Evolutionary conservation across 2,888 invertebrate genomes (phyloP), one percentile per base, ranked within the genome.

Genomic region (Andrena praecox): DNA sequence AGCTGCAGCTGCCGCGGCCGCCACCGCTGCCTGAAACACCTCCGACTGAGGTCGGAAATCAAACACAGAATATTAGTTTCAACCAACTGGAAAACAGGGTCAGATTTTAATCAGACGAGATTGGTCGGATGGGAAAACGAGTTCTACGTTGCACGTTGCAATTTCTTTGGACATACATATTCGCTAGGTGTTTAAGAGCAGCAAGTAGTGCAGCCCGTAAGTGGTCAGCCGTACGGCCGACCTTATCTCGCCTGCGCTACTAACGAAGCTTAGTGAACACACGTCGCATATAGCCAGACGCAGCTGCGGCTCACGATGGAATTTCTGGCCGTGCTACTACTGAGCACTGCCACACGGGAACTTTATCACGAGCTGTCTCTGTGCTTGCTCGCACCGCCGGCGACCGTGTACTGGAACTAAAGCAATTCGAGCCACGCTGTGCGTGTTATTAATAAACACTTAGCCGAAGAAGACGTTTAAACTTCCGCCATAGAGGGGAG

Each of bases 1-100:
- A 93, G 91, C 95, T 87, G 95, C 95, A 67, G 91, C 92, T 75
- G 91, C 92, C 81, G 95, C 95, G 48, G 93, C 93, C 79, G 93
- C 95, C 89, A 95, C 93, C 91, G 95, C 93, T 92, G 95, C 90
- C 95, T 96, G 95, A 94, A 96, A 94, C 95, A 96, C 91, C 94
- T 95, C 94, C 94, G 95, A 92, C 95, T 96, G 85, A 93, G 48
- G 79, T 80, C 81, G 72, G 48, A 62, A 8, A 72, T 7, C 59
- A 59, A 56, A 70, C 31, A 35, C 1, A 56, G 7, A 7, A 2
- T 1, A 10, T 79, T 24, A 77, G 12, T 2, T 3, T 27, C 20
- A 56, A 4, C 12, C 10, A 10, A 2, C 24, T 2, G 20, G 3
- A 7, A 4, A 4, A 56, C 56, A 27, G 4, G 8, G 2, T 2